Conservation (phyloP, 2,113 vertebrate species). For the Actinemys pallida region DNA sequence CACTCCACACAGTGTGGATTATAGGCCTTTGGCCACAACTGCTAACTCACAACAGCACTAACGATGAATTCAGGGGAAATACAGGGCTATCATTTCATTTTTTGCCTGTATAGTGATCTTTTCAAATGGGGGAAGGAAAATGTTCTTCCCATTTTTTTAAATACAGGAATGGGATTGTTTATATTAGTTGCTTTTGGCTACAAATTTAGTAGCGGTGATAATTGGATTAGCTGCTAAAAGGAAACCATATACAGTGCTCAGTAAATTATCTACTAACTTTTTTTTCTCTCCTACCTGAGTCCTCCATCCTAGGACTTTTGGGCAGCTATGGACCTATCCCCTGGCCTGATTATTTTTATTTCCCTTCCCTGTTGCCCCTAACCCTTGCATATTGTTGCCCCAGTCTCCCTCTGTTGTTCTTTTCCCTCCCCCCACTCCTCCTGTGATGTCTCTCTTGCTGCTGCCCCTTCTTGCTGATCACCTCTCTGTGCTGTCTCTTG, state of each 20-base stretch:
- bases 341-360: neutral
- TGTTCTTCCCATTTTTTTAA: rapidly evolving
- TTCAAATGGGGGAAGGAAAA: neutral
- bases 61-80: neutral
- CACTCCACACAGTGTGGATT: neutral
- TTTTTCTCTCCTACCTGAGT: neutral
- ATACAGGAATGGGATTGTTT: too few relatives aligned
- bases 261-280: neutral
- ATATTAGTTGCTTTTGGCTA: neutral
- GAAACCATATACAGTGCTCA: neutral
- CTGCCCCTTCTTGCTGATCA: neutral
- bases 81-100: rapidly evolving
- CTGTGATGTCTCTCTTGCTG: neutral
- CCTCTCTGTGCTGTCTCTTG: neutral
- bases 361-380: neutral
- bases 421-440: neutral
- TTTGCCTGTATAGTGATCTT: rapidly evolving
- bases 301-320: neutral
- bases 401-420: neutral
- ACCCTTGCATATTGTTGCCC: neutral
- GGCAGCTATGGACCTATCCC: neutral
- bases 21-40: neutral
- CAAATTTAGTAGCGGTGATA: neutral
- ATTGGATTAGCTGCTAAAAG: neutral
- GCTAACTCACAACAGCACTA: neutral